Evolutionary conservation across 2,113 vertebrate genomes (phyloP).

Genomic region (Myiozetetes cayanensis): DNA sequence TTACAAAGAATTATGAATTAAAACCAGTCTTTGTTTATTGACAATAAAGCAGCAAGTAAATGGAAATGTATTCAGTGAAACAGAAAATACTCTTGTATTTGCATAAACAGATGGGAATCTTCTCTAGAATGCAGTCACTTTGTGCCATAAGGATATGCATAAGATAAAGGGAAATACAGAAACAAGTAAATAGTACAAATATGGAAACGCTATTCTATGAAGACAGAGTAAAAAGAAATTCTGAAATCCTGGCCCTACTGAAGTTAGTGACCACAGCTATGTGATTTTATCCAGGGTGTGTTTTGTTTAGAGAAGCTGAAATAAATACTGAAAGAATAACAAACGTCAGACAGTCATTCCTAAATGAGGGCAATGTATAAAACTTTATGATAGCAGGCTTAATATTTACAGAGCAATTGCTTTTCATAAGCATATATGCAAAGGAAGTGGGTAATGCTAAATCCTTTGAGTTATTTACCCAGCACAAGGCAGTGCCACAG

Average conservation of each 20-base stretch:
- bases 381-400: not conserved
- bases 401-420: not conserved
- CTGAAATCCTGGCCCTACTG: not conserved
- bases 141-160: not conserved
- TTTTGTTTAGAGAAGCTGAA: conserved; percentile 21
- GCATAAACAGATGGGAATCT: not conserved
- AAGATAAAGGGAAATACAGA: not conserved
- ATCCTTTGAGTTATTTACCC: not conserved
- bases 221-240: not conserved
- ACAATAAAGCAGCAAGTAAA: not conserved
- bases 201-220: not conserved
- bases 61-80: not conserved
- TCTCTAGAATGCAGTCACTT: not conserved
- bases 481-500: not conserved
- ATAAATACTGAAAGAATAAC: not conserved
- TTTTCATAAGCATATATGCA: not conserved
- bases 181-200: not conserved
- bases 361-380: not conserved
- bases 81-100: not conserved
- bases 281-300: not conserved
- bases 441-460: not conserved
- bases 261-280: not conserved
- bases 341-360: not conserved
- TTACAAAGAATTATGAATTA: not conserved
- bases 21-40: not conserved